phyloP scores from a whole-genome alignment of 2,797 vertebrate species.

The Channa striata region DNA sequence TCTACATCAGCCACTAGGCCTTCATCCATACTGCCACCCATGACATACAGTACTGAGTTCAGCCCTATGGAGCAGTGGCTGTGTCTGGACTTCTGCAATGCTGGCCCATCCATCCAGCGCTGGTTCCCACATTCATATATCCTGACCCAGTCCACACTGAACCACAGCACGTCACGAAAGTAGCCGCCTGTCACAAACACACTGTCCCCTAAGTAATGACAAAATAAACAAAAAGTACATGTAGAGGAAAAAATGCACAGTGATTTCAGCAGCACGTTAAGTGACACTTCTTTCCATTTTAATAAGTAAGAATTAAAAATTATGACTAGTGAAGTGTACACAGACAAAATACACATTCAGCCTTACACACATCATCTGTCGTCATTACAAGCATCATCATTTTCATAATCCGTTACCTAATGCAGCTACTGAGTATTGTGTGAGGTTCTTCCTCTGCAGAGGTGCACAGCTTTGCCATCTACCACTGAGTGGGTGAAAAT shows the following conservation, averaged over 20 bases:
- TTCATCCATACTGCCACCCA: slow-evolving; percentile 89
- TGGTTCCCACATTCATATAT: slow-evolving; percentile 85
- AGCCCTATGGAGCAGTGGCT: slow-evolving; percentile 89
- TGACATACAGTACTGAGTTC: slow-evolving; percentile 84
- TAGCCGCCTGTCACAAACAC: slow-evolving; percentile 91
- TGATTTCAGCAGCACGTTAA: background rate
- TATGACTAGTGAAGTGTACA: background rate
- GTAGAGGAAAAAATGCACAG: background rate
- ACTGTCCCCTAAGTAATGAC: slow-evolving; percentile 81
- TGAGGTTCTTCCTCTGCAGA: slow-evolving; percentile 89
- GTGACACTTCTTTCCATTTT: background rate
- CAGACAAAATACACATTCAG: slow-evolving; percentile 2
- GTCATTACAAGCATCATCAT: background rate
- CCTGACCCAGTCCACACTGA: slow-evolving; percentile 91
- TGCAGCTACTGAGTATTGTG: slow-evolving; percentile 90
- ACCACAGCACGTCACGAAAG: slow-evolving; percentile 91
- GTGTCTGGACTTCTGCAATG: slow-evolving; percentile 88
- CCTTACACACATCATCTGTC: background rate
- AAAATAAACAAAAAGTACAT: background rate
- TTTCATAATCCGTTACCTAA: slow-evolving; percentile 85
- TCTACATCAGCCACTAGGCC: slow-evolving; percentile 87
- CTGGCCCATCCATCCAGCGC: slow-evolving; percentile 88
- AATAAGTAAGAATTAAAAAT: background rate
- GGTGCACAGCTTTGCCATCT: slow-evolving; percentile 88
- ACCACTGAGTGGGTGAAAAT: slow-evolving; percentile 86